Evolutionary conservation across 2,888 invertebrate genomes (phyloP).

Genomic region (Acanthosepion esculentum): DNA sequence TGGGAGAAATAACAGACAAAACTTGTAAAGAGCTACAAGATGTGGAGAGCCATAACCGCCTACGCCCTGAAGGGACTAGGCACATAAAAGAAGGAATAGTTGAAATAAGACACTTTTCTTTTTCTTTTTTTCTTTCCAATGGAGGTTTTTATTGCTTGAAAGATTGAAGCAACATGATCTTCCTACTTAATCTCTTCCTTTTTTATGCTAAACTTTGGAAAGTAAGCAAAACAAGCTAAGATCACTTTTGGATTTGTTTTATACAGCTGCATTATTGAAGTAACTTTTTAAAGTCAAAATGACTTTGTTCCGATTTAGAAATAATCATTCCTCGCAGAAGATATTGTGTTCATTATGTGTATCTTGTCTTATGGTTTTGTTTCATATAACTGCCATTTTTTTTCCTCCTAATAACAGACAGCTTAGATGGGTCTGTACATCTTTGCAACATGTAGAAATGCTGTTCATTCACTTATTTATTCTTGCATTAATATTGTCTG

Average conservation of each 20-base stretch:
- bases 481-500: background rate
- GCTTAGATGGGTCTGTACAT: no score
- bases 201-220: background rate
- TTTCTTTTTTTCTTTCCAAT: no score
- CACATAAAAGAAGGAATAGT: no score
- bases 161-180: background rate
- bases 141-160: background rate
- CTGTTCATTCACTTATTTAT: background rate
- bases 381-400: background rate
- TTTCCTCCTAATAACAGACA: background rate
- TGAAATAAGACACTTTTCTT: no score
- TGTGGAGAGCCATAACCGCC: no score
- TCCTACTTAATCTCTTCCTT: background rate
- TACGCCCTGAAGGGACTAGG: no score
- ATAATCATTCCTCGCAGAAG: background rate
- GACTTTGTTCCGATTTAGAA: no score
- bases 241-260: no score
- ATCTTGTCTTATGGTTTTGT: background rate
- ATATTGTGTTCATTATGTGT: background rate
- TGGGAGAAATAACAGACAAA: no score
- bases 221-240: background rate
- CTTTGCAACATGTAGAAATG: background rate
- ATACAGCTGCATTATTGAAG: no score
- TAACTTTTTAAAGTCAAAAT: background rate
- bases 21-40: no score